These are phyloP conservation scores for Drosophila eugracilis DNA, from an alignment of 1,140 invertebrate species.

Conservation along the genomic window DNA sequence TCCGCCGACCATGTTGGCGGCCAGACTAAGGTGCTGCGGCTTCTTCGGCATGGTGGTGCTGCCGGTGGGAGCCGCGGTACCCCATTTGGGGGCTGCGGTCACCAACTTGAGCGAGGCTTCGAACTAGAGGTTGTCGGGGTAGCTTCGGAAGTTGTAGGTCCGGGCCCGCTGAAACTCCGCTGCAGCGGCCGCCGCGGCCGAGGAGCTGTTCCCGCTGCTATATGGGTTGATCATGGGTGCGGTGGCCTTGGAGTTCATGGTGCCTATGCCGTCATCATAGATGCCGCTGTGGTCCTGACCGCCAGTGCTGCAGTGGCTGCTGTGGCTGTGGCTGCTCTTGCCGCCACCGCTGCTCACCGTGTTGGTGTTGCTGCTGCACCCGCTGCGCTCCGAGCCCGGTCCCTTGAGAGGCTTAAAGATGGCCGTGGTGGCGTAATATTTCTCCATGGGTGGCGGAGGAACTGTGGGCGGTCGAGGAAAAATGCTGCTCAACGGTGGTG, in stretches of 20 bases:
- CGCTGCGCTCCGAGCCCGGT: constrained; percentile 51
- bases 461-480: constrained; percentile 87
- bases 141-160: constrained; percentile 84
- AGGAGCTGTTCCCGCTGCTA: constrained; percentile 51
- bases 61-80: constrained; percentile 5
- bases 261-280: constrained; percentile 81
- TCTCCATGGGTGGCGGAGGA: constrained; percentile 90
- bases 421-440: constrained; percentile 89
- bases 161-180: constrained; percentile 82
- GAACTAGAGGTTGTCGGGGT: constrained; percentile 84
- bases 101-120: constrained; percentile 77
- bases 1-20: constrained; percentile 18
- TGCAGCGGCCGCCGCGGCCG: constrained; percentile 56
- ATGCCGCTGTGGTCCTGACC: constrained; percentile 71
- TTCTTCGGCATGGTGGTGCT: constrained; percentile 74
- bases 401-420: constrained; percentile 84
- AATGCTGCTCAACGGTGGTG: constrained; percentile 86
- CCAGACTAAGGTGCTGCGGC: constrained; percentile 69
- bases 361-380: constrained; percentile 51
- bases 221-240: constrained; percentile 84
- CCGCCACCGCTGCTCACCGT: constrained; percentile 66
- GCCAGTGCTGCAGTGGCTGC: constrained; percentile 57
- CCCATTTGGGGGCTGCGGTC: constrained; percentile 29
- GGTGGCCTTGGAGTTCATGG: constrained; percentile 81
- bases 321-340: constrained; percentile 75